Conservation (phyloP, 2,113 vertebrate genomes). For the Melanerpes aurifrons region DNA sequence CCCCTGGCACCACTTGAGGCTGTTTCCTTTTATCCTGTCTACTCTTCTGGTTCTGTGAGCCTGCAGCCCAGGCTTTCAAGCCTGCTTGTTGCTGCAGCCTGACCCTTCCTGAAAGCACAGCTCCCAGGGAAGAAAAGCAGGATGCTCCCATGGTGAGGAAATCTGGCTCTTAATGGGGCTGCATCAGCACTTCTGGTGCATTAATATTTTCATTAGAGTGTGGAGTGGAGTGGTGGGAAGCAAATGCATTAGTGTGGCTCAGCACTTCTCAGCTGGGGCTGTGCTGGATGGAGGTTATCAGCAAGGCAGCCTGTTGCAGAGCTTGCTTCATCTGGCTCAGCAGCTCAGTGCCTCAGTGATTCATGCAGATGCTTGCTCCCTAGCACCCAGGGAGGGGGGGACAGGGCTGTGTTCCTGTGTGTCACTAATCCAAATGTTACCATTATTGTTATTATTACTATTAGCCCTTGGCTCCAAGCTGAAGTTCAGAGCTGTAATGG, state of each 20-base stretch:
- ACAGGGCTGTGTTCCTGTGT: background rate
- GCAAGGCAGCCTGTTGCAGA: conserved; percentile 23
- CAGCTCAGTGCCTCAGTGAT: conserved; percentile 42
- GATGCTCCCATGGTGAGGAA: background rate
- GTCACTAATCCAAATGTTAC: background rate
- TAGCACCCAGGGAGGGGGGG: background rate
- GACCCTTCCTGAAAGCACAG: conserved; percentile 2
- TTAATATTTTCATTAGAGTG: conserved; percentile 63
- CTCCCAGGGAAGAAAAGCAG: background rate
- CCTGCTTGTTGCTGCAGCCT: background rate
- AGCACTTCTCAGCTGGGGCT: conserved; percentile 41
- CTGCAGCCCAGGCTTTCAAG: background rate
- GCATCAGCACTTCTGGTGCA: conserved; percentile 52
- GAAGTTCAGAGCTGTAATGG: conserved; percentile 5
- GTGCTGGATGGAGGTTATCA: conserved; percentile 58
- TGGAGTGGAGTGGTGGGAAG: conserved; percentile 21
- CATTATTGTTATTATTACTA: background rate
- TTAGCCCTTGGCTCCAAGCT: conserved; percentile 15
- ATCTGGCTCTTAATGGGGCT: conserved; percentile 26
- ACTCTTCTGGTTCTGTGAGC: no score
- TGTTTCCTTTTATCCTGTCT: background rate
- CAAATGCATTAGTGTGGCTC: conserved; percentile 37
- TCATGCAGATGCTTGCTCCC: conserved; percentile 12
- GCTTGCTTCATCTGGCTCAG: conserved; percentile 54
- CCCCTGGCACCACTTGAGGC: background rate